Conservation (phyloP, 2,797 vertebrate genomes). For the Scleropages formosus region DNA sequence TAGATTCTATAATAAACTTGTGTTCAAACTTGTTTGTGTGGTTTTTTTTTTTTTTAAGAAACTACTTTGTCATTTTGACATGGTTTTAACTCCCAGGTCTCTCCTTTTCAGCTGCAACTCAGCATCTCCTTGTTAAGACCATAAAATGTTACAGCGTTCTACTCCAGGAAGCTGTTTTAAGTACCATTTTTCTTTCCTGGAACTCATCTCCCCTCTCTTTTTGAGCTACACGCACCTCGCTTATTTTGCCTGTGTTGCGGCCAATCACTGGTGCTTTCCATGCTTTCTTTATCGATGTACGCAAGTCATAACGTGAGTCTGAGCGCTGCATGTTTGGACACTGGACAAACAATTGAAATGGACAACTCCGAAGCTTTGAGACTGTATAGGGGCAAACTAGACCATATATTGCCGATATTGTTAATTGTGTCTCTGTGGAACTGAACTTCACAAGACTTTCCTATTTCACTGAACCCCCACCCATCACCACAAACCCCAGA, state of each 20-base stretch:
- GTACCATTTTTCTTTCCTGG: slow-evolving; percentile 33
- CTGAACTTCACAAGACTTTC: slow-evolving; percentile 45
- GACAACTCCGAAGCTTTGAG: slow-evolving; percentile 34
- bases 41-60: slow-evolving; percentile 40
- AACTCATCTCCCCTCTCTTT: not conserved
- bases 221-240: not conserved
- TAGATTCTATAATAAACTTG: slow-evolving; percentile 32
- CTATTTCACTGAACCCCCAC: slow-evolving; percentile 38
- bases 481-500: slow-evolving; percentile 18
- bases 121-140: slow-evolving; percentile 44
- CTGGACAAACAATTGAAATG: slow-evolving; percentile 36
- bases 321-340: slow-evolving; percentile 24
- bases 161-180: slow-evolving; percentile 42
- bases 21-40: too few relatives aligned
- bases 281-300: slow-evolving; percentile 9
- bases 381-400: slow-evolving; percentile 33
- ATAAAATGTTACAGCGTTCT: slow-evolving; percentile 45
- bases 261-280: slow-evolving; percentile 28
- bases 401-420: slow-evolving; percentile 46
- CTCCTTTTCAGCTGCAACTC: slow-evolving; percentile 44
- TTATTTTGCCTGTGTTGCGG: not conserved
- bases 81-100: slow-evolving; percentile 33
- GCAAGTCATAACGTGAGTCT: slow-evolving; percentile 30
- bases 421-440: slow-evolving; percentile 62
- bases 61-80: slow-evolving; percentile 36